Conservation (phyloP, 1,140 invertebrate genomes). For the Bombus pascuorum region DNA sequence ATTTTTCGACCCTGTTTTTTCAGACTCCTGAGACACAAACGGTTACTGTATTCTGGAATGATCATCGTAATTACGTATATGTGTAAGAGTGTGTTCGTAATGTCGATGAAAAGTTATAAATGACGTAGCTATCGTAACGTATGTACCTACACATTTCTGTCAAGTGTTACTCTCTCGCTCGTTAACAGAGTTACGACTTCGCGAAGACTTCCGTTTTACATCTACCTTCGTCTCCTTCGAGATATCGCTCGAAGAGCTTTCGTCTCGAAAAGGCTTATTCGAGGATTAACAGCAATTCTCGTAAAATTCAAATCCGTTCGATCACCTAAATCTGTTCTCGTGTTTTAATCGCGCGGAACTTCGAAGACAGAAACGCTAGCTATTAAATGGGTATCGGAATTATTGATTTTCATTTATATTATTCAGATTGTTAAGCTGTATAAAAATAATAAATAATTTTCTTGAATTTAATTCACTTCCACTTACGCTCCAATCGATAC, state of each 20-base stretch:
- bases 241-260: not conserved
- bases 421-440: not conserved
- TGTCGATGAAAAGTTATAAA: not conserved
- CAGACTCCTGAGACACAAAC: too few species aligned
- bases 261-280: not conserved
- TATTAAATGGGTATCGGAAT: not conserved
- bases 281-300: slow-evolving; percentile 1
- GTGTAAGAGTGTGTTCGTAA: not conserved
- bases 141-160: not conserved
- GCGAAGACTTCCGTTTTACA: slow-evolving; percentile 12
- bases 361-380: not conserved
- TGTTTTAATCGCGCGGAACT: not conserved
- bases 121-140: not conserved
- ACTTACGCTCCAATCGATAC: too few species aligned
- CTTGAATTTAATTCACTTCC: not conserved
- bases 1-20: too few species aligned
- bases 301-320: slow-evolving; percentile 1
- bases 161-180: slow-evolving; percentile 3
- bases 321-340: not conserved
- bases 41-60: too few species aligned
- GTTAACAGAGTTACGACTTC: slow-evolving; percentile 23
- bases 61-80: too few species aligned
- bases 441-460: not conserved
- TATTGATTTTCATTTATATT: not conserved
- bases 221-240: not conserved